These are phyloP conservation scores for Lutjanus campechanus DNA, from an alignment of 2,797 vertebrate genomes.

Conservation along the genomic window DNA sequence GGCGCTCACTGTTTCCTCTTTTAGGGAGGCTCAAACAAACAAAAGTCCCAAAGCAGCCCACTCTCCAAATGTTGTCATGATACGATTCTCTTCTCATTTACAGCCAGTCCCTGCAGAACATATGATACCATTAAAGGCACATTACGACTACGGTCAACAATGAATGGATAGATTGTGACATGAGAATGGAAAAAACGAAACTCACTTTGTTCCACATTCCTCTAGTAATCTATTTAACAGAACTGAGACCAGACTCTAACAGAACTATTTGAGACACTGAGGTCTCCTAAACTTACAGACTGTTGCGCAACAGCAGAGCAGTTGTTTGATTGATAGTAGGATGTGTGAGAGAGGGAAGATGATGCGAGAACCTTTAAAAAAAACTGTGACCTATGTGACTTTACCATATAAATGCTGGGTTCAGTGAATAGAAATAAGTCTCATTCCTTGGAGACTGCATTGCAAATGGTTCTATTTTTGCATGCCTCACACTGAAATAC, in stretches of 20 bases:
- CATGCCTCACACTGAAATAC: no score
- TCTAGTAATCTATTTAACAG: slow-evolving; percentile 60
- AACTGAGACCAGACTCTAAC: slow-evolving; percentile 24
- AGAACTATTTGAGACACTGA: background rate
- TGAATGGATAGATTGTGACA: slow-evolving; percentile 7
- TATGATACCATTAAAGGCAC: slow-evolving; percentile 23
- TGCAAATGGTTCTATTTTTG: no score
- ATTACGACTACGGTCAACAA: slow-evolving; percentile 2
- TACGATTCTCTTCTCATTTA: background rate
- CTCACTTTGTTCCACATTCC: slow-evolving; percentile 59
- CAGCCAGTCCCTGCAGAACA: slow-evolving; percentile 15
- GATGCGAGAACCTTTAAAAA: no score
- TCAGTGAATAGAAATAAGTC: no score
- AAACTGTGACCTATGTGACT: no score
- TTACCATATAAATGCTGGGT: no score
- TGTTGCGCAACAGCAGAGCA: background rate
- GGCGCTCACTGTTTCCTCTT: background rate
- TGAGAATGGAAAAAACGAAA: slow-evolving; percentile 42
- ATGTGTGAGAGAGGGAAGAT: background rate
- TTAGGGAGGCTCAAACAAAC: slow-evolving; percentile 2
- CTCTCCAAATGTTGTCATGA: background rate
- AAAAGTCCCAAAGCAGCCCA: background rate
- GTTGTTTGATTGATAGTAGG: background rate
- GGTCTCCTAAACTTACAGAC: background rate
- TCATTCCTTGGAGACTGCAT: no score